Base-by-base conservation (phyloP, 2,888 invertebrate genomes). In the Cryptosula pallasiana region DNA sequence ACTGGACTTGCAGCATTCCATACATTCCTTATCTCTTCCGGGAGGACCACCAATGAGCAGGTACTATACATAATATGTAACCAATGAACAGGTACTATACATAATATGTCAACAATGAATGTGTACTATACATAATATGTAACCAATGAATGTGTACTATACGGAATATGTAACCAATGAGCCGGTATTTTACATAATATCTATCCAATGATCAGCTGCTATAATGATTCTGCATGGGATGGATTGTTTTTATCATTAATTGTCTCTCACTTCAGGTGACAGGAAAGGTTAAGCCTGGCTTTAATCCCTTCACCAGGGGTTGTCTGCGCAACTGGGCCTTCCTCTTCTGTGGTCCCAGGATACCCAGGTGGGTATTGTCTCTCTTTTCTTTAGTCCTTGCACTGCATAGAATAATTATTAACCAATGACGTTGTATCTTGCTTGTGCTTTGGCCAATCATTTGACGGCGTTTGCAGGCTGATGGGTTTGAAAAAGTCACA, bases 1-100 rank as follows among this genome's bases (percentile, higher is more conserved):
- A 91, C 95, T 86, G 99, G 99, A 78, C 88, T 99, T 82, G 97
- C 98, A 74, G 94, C 94, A 75, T 99, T 99, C 87, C 99, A 99
- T 86, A 91, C 97, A 88, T 92, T 98, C 80, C 89, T 99, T 78
- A 96, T 99, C 72, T 92, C 95, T 35, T 88, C 97, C 75, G 99
- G 98, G 54, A 89, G 98, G 77, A 99, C 99, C 73, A 99, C 99
- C 76, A 99, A 99, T 87, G 99, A 99, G 87, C 99, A 99, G 89
- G 88, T 88, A 16, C 63, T 9, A 13, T 13, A 5, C 16, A 16
- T 13, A 13, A 45, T 45, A 13, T 45, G 45, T 45, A 45, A 45
- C 99, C 76, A 99, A 99, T n/a, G n/a, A n/a, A n/a, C n/a, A n/a
- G n/a, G n/a, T n/a, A n/a, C n/a, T n/a, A n/a, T n/a, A n/a, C n/a